Percentiles rank a stretch among this genome's conserved stretches.
These are phyloP conservation scores for Holcopasites calliopsidis DNA, from an alignment of 1,140 invertebrate genomes.

Conservation along the genomic window DNA sequence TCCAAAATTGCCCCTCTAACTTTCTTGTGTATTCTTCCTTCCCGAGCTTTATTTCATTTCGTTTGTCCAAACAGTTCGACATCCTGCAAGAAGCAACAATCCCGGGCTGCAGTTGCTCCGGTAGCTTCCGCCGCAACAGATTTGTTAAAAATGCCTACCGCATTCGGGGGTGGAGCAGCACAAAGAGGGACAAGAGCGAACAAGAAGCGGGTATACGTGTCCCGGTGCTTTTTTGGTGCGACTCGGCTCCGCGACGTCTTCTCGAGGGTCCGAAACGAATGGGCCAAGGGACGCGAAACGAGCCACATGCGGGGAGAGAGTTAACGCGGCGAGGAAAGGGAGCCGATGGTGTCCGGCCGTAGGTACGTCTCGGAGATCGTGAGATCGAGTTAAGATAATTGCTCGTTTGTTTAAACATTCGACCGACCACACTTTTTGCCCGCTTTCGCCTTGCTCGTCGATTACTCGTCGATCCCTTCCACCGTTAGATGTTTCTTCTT, in stretches of 20 bases:
- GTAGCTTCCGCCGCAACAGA: too few species aligned
- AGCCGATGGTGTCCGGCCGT: conserved; percentile 51
- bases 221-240: conserved; percentile 67
- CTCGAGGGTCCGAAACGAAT: conserved; percentile 27
- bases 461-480: neutral
- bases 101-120: too few species aligned
- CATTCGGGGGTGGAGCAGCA: conserved; percentile 42
- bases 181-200: conserved; percentile 70
- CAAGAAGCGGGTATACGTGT: conserved; percentile 73
- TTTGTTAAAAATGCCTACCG: too few species aligned
- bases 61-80: too few species aligned
- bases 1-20: too few species aligned
- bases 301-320: conserved; percentile 4
- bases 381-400: conserved; percentile 79
- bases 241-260: conserved; percentile 42
- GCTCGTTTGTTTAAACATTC: conserved; percentile 79
- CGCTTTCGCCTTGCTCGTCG: conserved; percentile 12
- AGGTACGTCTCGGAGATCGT: too few species aligned
- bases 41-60: too few species aligned
- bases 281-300: conserved; percentile 1
- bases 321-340: conserved; percentile 38
- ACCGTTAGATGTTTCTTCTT: too few species aligned
- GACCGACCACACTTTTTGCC: conserved; percentile 61
- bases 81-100: too few species aligned
- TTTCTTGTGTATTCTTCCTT: too few species aligned